Conservation (phyloP, 2,888 invertebrate species). For the Branchinecta sandiegonensis region DNA sequence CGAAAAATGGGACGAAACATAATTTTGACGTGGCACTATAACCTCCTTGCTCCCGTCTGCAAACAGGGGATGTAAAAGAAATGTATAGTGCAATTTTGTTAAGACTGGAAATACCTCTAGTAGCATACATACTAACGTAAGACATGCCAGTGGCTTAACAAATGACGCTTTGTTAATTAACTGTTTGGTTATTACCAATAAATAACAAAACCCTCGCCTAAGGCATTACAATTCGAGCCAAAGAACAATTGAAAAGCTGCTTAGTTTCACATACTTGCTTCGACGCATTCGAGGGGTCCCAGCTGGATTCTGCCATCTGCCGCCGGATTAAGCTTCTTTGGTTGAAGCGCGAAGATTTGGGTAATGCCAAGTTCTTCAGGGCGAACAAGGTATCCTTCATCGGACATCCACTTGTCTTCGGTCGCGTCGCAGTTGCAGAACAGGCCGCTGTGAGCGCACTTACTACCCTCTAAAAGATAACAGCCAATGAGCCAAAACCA, state of each 20-base stretch:
- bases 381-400: slow-evolving; percentile 67
- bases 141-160: too few species aligned
- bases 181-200: too few species aligned
- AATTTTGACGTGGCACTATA: too few species aligned
- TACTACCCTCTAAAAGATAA: slow-evolving; percentile 46
- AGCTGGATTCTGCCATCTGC: slow-evolving; percentile 74
- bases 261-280: slow-evolving; percentile 57
- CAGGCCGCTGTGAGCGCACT: slow-evolving; percentile 62
- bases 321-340: slow-evolving; percentile 62
- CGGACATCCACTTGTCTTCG: slow-evolving; percentile 72
- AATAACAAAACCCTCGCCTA: too few species aligned
- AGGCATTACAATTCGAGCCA: too few species aligned
- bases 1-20: too few species aligned
- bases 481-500: background rate
- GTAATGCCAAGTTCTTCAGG: slow-evolving; percentile 73
- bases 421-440: slow-evolving; percentile 77
- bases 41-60: too few species aligned
- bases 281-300: slow-evolving; percentile 81
- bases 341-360: slow-evolving; percentile 77
- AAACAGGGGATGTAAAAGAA: background rate
- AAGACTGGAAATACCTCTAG: too few species aligned
- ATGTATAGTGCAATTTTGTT: background rate
- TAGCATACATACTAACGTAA: too few species aligned
- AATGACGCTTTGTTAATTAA: too few species aligned
- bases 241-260: too few species aligned